Percentiles rank a stretch among this genome's conserved stretches.
Evolutionary conservation across 1,140 invertebrate species (phyloP).

Genomic region (fruit fly (Drosophila melanogaster)): Release_6_plus_ISO1_MT NT_037436.4:1264001-1264500

Average conservation of each 20-base stretch:
- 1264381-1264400: conserved; percentile 28
- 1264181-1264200: conserved; percentile 26
- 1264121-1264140: background rate
- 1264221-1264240: conserved; percentile 53
- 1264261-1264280: conserved; percentile 2
- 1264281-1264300: background rate
- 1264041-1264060: conserved; percentile 37
- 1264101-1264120: conserved; percentile 5
- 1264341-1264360: conserved; percentile 9
- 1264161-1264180: conserved; percentile 46
- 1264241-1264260: conserved; percentile 37
- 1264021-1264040: conserved; percentile 28
- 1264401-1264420: conserved; percentile 5
- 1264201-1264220: conserved; percentile 37
- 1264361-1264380: conserved; percentile 34
- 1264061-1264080: conserved; percentile 27
- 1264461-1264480: background rate
- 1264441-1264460: background rate
- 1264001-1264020: conserved; percentile 59
- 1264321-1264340: conserved; percentile 43
- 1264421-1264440: conserved; percentile 3
- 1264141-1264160: conserved; percentile 25
- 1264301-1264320: conserved; percentile 17
- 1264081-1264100: conserved; percentile 38
- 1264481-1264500: background rate